Evolutionary conservation across 2,113 vertebrate species (phyloP), one percentile per base, ranked within the genome.

Genomic region (Gobiocypris rarus): DNA sequence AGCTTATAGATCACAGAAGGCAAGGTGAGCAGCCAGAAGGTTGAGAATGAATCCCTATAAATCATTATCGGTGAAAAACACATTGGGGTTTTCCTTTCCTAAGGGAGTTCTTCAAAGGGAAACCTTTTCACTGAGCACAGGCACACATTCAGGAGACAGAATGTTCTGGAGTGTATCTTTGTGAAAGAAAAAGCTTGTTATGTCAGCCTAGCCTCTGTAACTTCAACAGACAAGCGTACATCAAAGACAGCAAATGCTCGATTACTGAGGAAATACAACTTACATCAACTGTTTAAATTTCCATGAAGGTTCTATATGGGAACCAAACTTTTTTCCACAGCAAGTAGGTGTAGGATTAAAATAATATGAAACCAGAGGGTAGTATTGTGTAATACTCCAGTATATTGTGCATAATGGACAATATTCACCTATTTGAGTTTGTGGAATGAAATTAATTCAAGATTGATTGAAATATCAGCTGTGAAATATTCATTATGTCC

Each of bases 61-160:
- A 87, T 91, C 89, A 90, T 91, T 92, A 93, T 93, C 90, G 87
- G 52, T 77, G 71, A 87, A 87, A 90, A 92, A 90, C 89, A 92
- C 88, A 89, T 90, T 80, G 78, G 61, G 78, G 43, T 28, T 48
- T 65, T 50, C 48, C 43, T 67, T 89, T 86, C 87, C 31, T 2
- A 69, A 85, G 87, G 89, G 87, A 86, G 50, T 84, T 78, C 89
- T 91, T 93, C 87, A 91, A 90, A 92, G 81, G 82, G 50, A 75
- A 65, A 67, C 73, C 86, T 90, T 87, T 89, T 86, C 87, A 81
- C 83, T 41, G 31, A 80, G 65, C 56, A 76, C 91, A 89, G 89
- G 86, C 87, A 83, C 86, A 75, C 58, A 81, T 80, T 45, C 77
- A 61, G 69, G 84, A 90, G 77, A 4, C 24, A 54, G 63, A 65